A percentile compares a stretch with the other conserved stretches of the same genome.
Conservation (phyloP, 2,888 invertebrate genomes). For the Ochropacha duplaris region DNA sequence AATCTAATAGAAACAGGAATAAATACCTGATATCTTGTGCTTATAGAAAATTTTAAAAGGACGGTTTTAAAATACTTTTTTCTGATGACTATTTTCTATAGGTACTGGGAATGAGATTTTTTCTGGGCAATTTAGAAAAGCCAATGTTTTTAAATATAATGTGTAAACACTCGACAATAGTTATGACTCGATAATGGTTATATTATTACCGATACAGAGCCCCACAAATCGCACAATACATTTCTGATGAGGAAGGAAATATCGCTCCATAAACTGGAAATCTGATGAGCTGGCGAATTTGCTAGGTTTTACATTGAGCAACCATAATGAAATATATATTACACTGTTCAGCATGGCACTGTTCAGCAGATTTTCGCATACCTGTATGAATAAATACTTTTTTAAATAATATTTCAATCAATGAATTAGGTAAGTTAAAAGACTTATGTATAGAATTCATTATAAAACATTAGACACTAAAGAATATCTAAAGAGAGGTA, state of each 20-base stretch:
- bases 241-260: conserved; percentile 30
- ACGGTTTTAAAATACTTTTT: no score
- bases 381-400: no score
- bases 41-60: neutral
- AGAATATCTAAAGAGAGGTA: no score
- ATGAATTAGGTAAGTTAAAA: no score
- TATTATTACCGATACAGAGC: neutral
- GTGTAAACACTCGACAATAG: no score
- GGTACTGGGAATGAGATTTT: neutral
- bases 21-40: neutral
- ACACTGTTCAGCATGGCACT: no score
- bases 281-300: conserved; percentile 7
- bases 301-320: conserved; percentile 1
- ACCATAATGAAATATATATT: neutral
- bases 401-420: no score
- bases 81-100: no score
- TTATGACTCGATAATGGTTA: no score
- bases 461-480: no score
- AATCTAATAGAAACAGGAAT: neutral
- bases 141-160: neutral
- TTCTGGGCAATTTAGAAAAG: neutral
- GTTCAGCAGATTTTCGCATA: no score
- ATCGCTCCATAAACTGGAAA: conserved; percentile 8
- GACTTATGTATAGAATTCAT: no score
- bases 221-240: neutral